Conservation (phyloP, 2,888 invertebrate genomes). For the Eurois occulta region DNA sequence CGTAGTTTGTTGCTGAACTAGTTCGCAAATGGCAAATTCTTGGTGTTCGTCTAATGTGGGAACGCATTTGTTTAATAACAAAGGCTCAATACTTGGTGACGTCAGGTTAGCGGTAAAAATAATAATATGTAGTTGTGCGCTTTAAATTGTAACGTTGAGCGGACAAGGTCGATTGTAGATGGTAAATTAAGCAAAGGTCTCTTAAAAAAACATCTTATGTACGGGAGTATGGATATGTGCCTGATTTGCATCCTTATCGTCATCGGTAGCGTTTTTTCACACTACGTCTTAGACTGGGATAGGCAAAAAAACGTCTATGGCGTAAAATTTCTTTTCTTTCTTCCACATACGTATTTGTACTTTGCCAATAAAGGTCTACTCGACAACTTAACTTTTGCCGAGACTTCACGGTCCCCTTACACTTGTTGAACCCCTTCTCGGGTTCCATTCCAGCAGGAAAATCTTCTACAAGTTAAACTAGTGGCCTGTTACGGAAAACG, state of each 20-base stretch:
- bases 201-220: conserved; percentile 14
- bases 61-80: conserved; percentile 74
- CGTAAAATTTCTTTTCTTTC: not conserved
- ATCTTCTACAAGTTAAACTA: not conserved
- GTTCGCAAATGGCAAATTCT: conserved; percentile 61
- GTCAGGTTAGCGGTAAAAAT: conserved; percentile 72
- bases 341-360: not conserved
- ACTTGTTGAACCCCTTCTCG: not conserved
- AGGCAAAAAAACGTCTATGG: not conserved
- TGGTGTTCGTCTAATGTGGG: conserved; percentile 68
- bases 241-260: not conserved
- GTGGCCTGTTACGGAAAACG: not conserved
- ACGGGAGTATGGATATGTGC: too few species aligned
- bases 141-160: conserved; percentile 47
- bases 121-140: conserved; percentile 49
- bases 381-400: not conserved
- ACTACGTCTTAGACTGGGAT: not conserved
- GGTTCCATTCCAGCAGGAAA: not conserved
- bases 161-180: conserved; percentile 45
- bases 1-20: conserved; percentile 46
- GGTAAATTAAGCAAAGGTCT: conserved; percentile 30
- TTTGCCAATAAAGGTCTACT: not conserved
- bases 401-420: not conserved
- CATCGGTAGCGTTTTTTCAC: not conserved
- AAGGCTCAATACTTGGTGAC: conserved; percentile 71